These are phyloP conservation scores for Trachemys scripta DNA, from an alignment of 2,113 vertebrate genomes.

Conservation along the genomic window DNA sequence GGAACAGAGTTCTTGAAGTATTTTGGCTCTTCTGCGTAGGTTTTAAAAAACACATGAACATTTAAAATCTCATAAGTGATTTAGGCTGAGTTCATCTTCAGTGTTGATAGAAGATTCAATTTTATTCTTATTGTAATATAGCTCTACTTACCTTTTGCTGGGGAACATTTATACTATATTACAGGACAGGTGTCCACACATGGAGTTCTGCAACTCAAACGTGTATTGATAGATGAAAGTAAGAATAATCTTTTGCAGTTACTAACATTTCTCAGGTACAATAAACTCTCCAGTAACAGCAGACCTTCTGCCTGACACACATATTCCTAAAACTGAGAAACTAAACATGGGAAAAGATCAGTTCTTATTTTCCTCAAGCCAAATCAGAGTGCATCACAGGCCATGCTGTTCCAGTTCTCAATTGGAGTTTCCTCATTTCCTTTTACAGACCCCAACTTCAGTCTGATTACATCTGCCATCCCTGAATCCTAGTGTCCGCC, in stretches of 20 bases:
- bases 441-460: background rate
- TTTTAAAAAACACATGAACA: background rate
- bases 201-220: background rate
- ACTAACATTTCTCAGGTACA: background rate
- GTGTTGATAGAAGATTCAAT: too few species aligned
- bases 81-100: background rate
- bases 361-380: background rate
- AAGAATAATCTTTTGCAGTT: background rate
- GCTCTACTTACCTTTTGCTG: background rate
- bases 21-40: background rate
- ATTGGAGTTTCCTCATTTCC: background rate
- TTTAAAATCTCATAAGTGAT: background rate
- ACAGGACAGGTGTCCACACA: background rate
- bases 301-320: background rate
- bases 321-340: background rate
- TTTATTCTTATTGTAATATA: background rate
- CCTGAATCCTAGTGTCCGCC: background rate
- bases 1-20: rapidly evolving
- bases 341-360: background rate
- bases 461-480: background rate
- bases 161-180: background rate
- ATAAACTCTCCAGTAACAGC: background rate
- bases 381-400: background rate
- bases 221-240: background rate
- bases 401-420: background rate